Evolutionary conservation across 2,113 vertebrate genomes (phyloP).

Genomic region (Mobula hypostoma): DNA sequence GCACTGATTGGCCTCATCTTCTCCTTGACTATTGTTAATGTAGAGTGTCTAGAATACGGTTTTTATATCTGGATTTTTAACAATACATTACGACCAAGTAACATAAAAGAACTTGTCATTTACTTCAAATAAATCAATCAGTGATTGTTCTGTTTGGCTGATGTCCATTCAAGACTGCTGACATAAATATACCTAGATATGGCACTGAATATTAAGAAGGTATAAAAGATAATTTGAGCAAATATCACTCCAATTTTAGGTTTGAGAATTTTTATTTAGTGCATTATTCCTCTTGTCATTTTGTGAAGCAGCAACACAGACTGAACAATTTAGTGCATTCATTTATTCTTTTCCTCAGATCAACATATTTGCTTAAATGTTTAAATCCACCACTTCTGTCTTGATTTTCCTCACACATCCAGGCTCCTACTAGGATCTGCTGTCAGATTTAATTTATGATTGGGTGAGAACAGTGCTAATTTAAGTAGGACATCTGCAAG

Average conservation of each 20-base stretch:
- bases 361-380: background rate
- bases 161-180: background rate
- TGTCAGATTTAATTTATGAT: background rate
- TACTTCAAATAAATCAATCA: conserved; percentile 12
- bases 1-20: background rate
- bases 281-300: background rate
- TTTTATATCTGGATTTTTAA: background rate
- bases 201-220: background rate
- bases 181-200: background rate
- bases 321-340: background rate
- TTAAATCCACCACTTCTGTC: background rate
- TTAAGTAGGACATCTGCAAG: conserved; percentile 1
- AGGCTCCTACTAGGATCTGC: background rate
- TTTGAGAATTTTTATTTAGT: background rate
- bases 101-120: background rate
- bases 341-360: background rate
- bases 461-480: background rate
- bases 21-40: background rate
- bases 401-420: background rate
- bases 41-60: background rate
- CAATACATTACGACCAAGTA: background rate
- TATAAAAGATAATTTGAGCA: background rate
- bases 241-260: background rate
- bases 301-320: background rate
- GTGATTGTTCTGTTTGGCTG: background rate